Evolutionary conservation across 2,797 vertebrate genomes (phyloP), one percentile per base, ranked within the genome.

Genomic region (Brachyrhaphis roseni): DNA sequence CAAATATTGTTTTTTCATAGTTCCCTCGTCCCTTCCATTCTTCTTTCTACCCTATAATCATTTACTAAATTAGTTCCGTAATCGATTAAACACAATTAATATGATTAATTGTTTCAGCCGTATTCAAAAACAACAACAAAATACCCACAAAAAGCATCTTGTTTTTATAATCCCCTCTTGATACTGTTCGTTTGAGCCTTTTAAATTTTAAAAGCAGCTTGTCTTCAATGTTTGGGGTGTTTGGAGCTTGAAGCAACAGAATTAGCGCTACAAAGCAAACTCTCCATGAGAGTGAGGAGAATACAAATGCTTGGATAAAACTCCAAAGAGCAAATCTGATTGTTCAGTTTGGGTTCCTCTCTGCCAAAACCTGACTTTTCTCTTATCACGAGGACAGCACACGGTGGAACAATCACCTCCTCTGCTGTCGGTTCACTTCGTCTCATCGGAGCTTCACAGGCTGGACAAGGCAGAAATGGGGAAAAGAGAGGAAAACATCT

Each of bases 401-500:
- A 89, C 83, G 82, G 80, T 84, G 81, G 74, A 43, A 39, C 68
- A 59, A 72, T 72, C 66, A 59, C 46, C 76, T 80, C 64, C 68
- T 81, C 78, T 36, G 57, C 72, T 45, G 71, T 82, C 49, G 39
- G 68, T 77, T 75, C 47, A 72, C 74, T 87, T 57, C 15, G 80
- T 89, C 82, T 90, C 86, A 91, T 90, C 75, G 12, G 1, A 57
- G 82, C 83, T 90, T 91, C 91, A 92, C 84, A 88, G 77, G 74
- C 81, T 83, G 91, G 90, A 91, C 59, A 66, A 81, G 87, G 80
- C 83, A 79, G 77, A 81, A 53, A 26, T 53, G 51, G 64, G n/a
- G 45, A 10, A 28, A n/a, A 20, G 5, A 41, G 39, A 39, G 3
- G 31, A 66, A 39, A 41, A 41, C 23, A 34, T 53, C 72, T 72